phyloP scores from a whole-genome alignment of 92 coral and sea anemone genomes.

The Phenganax marumi region DNA sequence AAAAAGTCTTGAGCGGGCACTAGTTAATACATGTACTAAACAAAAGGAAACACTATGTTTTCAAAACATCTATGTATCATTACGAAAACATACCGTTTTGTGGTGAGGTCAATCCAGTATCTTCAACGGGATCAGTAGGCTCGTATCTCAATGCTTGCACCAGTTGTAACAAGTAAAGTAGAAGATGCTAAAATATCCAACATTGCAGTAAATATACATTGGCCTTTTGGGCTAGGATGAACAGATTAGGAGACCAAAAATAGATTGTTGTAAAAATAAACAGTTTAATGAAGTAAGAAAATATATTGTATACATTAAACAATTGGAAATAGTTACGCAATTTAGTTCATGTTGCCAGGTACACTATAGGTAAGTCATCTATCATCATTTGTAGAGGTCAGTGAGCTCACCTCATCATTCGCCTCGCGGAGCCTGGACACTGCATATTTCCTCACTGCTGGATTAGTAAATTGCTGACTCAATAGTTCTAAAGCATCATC shows the following conservation, averaged over 20 bases:
- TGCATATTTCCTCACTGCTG: constrained; percentile 92
- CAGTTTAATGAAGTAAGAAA: too few species aligned
- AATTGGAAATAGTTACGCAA: too few species aligned
- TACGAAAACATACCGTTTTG: background rate
- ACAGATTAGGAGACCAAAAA: background rate
- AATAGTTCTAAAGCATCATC: constrained; percentile 95
- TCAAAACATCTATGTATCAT: too few species aligned
- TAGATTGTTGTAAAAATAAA: too few species aligned
- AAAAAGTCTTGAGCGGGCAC: too few species aligned
- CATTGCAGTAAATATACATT: too few species aligned
- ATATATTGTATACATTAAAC: too few species aligned
- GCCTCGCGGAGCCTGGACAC: constrained; percentile 93
- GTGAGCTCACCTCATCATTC: constrained; percentile 71
- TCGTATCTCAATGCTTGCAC: constrained; percentile 97
- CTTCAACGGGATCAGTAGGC: constrained; percentile 57
- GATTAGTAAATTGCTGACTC: constrained; percentile 87
- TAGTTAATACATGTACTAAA: too few species aligned
- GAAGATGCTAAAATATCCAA: constrained; percentile 62
- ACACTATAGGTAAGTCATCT: background rate
- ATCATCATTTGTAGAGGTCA: background rate
- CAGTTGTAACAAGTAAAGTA: constrained; percentile 89
- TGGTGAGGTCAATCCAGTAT: constrained; percentile 17
- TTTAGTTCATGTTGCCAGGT: too few species aligned
- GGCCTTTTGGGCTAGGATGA: background rate
- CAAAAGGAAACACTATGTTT: too few species aligned